Base-by-base conservation (phyloP, 2,113 vertebrate species). In the Anthoscopus minutus region DNA sequence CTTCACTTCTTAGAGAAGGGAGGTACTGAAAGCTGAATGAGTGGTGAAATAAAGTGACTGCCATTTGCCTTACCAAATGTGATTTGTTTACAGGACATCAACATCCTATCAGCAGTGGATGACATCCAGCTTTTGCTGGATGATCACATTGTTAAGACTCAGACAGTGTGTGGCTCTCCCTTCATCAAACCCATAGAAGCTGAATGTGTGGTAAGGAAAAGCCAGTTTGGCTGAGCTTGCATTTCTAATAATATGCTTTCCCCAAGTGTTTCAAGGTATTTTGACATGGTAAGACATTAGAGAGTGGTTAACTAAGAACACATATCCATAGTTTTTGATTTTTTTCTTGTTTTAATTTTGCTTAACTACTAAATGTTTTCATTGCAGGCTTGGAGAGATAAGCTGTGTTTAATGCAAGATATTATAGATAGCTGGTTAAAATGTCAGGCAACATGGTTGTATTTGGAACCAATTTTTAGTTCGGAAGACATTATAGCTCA, bases 401-500 rank as follows among this genome's bases (percentile, higher is more conserved):
- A 98, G 88, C 95, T 99, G 24, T 33, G 97, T 80, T 94, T 95
- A 27, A 97, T 99, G 95, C 99, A 99, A 97, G 98, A 98, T 45
- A 99, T 98, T 92, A 66, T 99, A 86, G 99, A 99, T 88, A 96
- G 96, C 70, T 98, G 99, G 98, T 92, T 99, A 87, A 98, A 98
- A 90, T 99, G 99, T 87, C 99, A 99, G 95, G 95, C 97, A 42
- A 98, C 98, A 1, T 99, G 99, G 99, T 96, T 99, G 22, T 99
- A 99, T 96, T 97, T 99, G 37, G 99, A 99, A 81, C 98, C 99
- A 27, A 99, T 99, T 96, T 99, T 99, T 97, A 99, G 98, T 97
- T 99, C 99, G 5, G 98, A 98, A 94, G 99, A 99, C 85, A 99
- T 99, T 82, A 97, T 98, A 86, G 98, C 98, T 54, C 99, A 99